Conservation (phyloP, 1,140 invertebrate genomes). For the Metaphire vulgaris region DNA sequence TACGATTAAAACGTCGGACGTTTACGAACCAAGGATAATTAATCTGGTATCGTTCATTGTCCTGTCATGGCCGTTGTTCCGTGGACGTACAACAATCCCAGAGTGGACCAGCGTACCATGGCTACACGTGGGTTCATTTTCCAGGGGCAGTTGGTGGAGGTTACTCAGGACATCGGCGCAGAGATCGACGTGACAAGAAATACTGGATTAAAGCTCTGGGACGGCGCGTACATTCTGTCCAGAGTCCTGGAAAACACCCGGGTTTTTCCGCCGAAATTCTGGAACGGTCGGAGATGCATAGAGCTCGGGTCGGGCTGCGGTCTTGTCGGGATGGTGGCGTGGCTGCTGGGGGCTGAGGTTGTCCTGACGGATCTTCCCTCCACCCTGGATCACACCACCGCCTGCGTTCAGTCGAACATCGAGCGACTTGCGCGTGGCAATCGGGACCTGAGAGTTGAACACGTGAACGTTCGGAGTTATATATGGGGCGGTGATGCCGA, state of each 20-base stretch:
- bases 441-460: neutral
- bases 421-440: neutral
- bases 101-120: neutral
- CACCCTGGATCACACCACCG: slow-evolving; percentile 7
- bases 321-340: slow-evolving; percentile 21
- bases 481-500: slow-evolving; percentile 4
- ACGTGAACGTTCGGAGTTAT: slow-evolving; percentile 4
- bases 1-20: too few species aligned
- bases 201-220: slow-evolving; percentile 21
- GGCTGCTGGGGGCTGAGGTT: slow-evolving; percentile 13
- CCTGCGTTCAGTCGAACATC: neutral
- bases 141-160: neutral
- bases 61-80: slow-evolving; percentile 26
- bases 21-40: too few species aligned
- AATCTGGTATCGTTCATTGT: too few species aligned
- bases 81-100: slow-evolving; percentile 22
- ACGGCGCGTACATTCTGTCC: slow-evolving; percentile 16
- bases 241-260: slow-evolving; percentile 2
- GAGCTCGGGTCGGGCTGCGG: slow-evolving; percentile 22
- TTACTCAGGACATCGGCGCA: neutral
- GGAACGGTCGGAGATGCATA: slow-evolving; percentile 5
- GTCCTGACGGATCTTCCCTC: slow-evolving; percentile 11
- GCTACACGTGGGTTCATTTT: neutral
- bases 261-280: slow-evolving; percentile 10
- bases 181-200: slow-evolving; percentile 10